phyloP scores from a whole-genome alignment of 64 coral and sea anemone genomes.

The Orbicella faveolata region DNA sequence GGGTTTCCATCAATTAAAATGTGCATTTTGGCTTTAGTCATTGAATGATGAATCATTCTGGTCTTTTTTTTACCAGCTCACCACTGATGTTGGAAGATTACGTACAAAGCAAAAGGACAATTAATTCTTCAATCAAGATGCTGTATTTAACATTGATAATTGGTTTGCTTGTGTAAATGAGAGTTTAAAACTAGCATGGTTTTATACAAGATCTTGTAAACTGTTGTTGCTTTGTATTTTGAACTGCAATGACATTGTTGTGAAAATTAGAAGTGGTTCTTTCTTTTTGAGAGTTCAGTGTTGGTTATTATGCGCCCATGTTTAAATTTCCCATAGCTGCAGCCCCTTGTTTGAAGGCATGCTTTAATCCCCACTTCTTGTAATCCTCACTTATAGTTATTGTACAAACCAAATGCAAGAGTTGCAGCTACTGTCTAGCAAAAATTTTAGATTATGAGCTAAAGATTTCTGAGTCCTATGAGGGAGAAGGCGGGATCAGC shows the following conservation, averaged over 20 bases:
- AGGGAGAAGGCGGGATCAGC: too few species aligned
- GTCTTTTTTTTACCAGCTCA: not conserved
- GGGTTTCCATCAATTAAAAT: too few species aligned
- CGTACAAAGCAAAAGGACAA: not conserved
- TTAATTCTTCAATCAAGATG: not conserved
- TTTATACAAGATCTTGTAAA: not conserved
- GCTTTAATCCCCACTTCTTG: too few species aligned
- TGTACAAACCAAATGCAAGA: too few species aligned
- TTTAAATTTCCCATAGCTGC: not conserved
- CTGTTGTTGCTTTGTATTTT: slow-evolving; percentile 6
- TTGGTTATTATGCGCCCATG: not conserved
- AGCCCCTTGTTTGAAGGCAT: not conserved
- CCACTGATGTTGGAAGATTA: not conserved
- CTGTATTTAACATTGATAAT: not conserved
- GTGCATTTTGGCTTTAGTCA: too few species aligned
- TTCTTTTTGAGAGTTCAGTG: not conserved
- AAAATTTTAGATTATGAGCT: too few species aligned
- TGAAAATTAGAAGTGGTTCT: not conserved
- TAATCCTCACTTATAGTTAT: too few species aligned
- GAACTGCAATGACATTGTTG: not conserved
- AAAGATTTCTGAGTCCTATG: too few species aligned
- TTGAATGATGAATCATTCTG: not conserved
- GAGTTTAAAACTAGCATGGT: not conserved
- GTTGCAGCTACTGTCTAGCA: too few species aligned
- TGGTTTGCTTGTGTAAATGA: not conserved